Evolutionary conservation across 1,140 invertebrate genomes (phyloP).

Genomic region (Ptiloglossa arizonensis): DNA sequence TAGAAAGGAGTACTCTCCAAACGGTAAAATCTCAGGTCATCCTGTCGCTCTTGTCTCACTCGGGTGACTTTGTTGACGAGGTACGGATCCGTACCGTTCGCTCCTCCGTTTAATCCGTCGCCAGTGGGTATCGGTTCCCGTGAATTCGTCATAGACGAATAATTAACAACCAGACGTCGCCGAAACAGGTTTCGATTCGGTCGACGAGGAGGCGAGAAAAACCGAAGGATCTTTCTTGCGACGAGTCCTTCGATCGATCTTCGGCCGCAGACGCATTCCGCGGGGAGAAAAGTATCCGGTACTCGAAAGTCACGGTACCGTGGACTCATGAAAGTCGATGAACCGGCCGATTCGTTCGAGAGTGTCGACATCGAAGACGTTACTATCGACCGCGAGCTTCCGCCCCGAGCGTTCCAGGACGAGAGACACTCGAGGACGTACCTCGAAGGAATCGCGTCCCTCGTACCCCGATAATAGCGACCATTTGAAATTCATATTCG

Average conservation of each 20-base stretch:
- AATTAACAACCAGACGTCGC: slow-evolving; percentile 21
- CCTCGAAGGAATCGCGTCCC: neutral
- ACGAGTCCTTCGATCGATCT: slow-evolving; percentile 42
- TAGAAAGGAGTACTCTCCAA: too few species aligned
- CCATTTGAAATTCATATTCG: slow-evolving; percentile 56
- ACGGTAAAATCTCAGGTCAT: too few species aligned
- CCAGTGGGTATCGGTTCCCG: slow-evolving; percentile 7
- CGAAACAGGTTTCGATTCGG: slow-evolving; percentile 32
- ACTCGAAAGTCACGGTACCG: slow-evolving; percentile 61
- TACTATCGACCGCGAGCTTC: slow-evolving; percentile 42
- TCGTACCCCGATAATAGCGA: slow-evolving; percentile 24
- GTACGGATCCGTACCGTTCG: too few species aligned
- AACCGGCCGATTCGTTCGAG: slow-evolving; percentile 57
- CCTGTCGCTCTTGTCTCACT: too few species aligned
- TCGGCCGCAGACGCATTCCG: slow-evolving; percentile 26
- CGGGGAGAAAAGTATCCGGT: slow-evolving; percentile 52
- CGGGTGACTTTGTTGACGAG: too few species aligned
- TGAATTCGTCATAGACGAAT: slow-evolving; percentile 42
- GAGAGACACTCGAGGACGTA: slow-evolving; percentile 13
- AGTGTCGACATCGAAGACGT: slow-evolving; percentile 39
- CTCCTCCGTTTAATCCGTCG: neutral
- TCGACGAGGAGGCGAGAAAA: slow-evolving; percentile 15
- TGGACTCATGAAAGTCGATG: slow-evolving; percentile 69
- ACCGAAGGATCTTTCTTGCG: slow-evolving; percentile 29
- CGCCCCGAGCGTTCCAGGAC: slow-evolving; percentile 14